Evolutionary conservation across 2,113 vertebrate species (phyloP), one percentile per base, ranked within the genome.

Genomic region (Silurus glanis): DNA sequence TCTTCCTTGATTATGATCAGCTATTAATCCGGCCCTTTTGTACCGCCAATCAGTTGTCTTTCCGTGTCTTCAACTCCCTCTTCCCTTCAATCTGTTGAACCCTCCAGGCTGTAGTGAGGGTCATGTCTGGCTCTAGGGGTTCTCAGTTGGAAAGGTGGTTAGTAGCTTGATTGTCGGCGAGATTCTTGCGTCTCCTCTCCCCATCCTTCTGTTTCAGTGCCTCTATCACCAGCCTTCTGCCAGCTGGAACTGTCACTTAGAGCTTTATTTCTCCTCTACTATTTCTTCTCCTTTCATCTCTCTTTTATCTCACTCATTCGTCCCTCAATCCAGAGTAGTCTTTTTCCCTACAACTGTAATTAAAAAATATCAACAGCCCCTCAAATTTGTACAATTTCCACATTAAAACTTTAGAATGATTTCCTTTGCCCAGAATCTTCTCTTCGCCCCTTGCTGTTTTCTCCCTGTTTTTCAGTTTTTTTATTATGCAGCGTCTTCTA

Each of bases 111-210:
- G n/a, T 80, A 2, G 28, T 51, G 64, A 82, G 66, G 67, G 19
- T 53, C 51, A 53, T 87, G 80, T 83, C 59, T 87, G 59, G 51
- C 71, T 66, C 21, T 67, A 66, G 75, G 61, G 83, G 13, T 19
- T 74, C 84, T 85, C 84, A 1, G 84, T 79, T 21, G 84, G 84
- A 53, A 85, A 56, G 62, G 61, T 79, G 84, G 1, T 85, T 87
- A 76, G 80, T 76, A 61, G 25, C 10, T 28, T 75, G 81, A 79
- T 79, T 83, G 9, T 87, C 67, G 51, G 51, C 16, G 9, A 81
- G 59, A 23, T 49, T 78, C 59, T 80, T 55, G 64, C 21, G 28
- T 14, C 37, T 28, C 51, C 16, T 23, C 45, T 45, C 37, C 23
- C 72, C 12, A 58, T 55, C 6, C 16, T 51, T 82, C 19, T 49